Evolutionary conservation across 1,140 invertebrate genomes (phyloP), one percentile per base, ranked within the genome.

Genomic region (Cylas formicarius): DNA sequence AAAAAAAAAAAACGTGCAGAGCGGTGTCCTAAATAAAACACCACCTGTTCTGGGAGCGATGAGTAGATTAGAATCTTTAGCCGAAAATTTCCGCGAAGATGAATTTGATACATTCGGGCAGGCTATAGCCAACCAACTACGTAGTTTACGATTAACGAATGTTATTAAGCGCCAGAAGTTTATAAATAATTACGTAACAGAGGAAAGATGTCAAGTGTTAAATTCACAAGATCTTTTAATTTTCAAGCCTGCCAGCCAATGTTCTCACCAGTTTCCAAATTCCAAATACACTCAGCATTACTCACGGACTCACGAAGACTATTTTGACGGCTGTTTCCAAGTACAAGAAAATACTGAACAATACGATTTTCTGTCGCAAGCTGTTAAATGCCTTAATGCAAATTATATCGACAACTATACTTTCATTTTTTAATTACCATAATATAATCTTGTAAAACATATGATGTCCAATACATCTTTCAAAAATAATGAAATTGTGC

Each of bases 401-500:
- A 11, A 32, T 32, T 13, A 6, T 32, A 8, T 8, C 29, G 17
- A 6, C 7, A 32, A 13, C 17, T 32, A 32, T 32, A 32, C 11
- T 32, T 8, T 6, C 17, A 16, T 13, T n/a, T 32, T 8, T 32
- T 16, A 32, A n/a, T 32, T 32, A 32, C 29, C 29, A 11, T 32
- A 32, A 32, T 32, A 13, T 32, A 32, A 5, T 32, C 5, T 13
- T 32, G 29, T 13, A 32, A 32, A 32, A 32, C 13, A 32, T 8
- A 32, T 11, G 17, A 16, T 16, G 13, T 32, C 29, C 13, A 32
- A 32, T 8, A 32, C 29, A 8, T 32, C 5, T 11, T 6, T 32
- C 29, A 32, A 32, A 32, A 32, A 32, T 32, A 32, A 16, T 6
- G 13, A 32, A 32, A 32, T 32, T 16, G 29, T 32, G 29, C 29